Percentiles rank a stretch among this genome's conserved stretches.
phyloP scores from a whole-genome alignment of 2,113 vertebrate genomes.

The Microcebus murinus region DNA sequence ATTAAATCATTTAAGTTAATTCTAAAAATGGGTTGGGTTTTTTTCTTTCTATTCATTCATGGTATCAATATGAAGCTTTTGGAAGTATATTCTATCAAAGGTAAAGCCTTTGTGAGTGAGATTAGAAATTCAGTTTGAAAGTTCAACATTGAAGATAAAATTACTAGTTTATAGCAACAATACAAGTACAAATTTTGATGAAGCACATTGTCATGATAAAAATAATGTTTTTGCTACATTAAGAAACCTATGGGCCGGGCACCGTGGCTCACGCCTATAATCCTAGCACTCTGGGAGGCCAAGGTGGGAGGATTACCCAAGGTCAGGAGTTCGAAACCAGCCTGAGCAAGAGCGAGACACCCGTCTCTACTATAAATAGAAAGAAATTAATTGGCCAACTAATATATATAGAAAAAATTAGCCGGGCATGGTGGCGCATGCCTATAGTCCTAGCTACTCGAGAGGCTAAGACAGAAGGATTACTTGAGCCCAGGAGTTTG shows the following conservation, averaged over 20 bases:
- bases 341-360: no score
- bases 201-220: background rate
- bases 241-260: background rate
- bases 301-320: no score
- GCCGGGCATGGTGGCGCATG: no score
- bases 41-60: background rate
- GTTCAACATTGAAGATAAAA: background rate
- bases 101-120: slow-evolving; percentile 31
- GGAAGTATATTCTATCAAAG: background rate
- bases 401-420: no score
- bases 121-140: slow-evolving; percentile 46
- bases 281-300: no score
- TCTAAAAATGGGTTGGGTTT: background rate
- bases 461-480: no score
- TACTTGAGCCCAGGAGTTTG: no score
- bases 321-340: no score
- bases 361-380: no score
- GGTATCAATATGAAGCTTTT: slow-evolving; percentile 22
- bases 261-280: no score
- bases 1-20: background rate
- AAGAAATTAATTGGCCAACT: no score
- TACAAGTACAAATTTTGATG: background rate
- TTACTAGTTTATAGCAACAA: background rate
- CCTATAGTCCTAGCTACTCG: no score
- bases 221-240: background rate